Evolutionary conservation across 2,113 vertebrate species (phyloP), one percentile per base, ranked within the genome.

Genomic region (Chlorodrepanis virens): DNA sequence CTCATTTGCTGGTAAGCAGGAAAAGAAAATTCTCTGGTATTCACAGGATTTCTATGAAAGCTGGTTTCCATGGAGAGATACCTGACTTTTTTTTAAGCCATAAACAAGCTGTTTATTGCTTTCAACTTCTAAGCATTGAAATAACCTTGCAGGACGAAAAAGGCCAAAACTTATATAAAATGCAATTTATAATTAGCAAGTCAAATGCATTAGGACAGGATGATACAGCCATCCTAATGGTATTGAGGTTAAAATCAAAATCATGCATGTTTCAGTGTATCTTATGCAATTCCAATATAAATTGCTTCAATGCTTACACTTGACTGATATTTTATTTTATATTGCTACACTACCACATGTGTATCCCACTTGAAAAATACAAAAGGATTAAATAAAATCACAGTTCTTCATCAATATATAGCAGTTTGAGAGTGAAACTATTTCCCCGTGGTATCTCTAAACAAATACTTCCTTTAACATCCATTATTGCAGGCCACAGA

Each of bases 51-150:
- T 94, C 74, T 65, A 5, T 47, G 61, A 93, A 92, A 83, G 86
- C 39, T 77, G 33, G 91, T 96, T 95, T 95, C 93, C 94, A 95
- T 90, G 90, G 93, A 85, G 74, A 96, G 63, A 90, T 54, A 90
- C 65, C 78, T 83, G 89, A 79, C 37, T 40, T 47, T 39, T 74
- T 88, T 79, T 65, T 14, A 85, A 85, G 61, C 39, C 59, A 85
- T 47, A 85, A 94, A 72, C 50, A 93, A 87, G 67, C 54, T 68
- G 70, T 87, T 85, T 69, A 72, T 53, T 84, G 53, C 82, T 76
- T 94, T 69, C 53, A 53, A n/a, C 53, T 65, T 49, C 40, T 42
- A 81, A 72, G 75, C 54, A 67, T 6, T 91, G 61, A 85, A 85
- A 67, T 52, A 65, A 95, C 63, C 78, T 83, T 83, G 59, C 35